These are phyloP conservation scores for Chinchilla lanigera DNA, from an alignment of 2,113 vertebrate species.

Conservation along the genomic window DNA sequence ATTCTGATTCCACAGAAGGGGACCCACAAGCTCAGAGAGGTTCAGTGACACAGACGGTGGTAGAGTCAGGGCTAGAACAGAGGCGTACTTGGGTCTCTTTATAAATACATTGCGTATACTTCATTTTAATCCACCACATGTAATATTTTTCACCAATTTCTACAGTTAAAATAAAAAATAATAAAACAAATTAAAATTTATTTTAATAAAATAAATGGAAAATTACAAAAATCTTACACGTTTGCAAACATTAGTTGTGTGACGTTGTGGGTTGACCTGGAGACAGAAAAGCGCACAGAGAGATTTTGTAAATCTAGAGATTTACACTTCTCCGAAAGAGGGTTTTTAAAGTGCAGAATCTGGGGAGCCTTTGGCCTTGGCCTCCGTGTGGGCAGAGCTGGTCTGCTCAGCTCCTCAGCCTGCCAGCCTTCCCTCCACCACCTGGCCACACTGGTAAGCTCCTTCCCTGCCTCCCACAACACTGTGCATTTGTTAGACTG, in stretches of 20 bases:
- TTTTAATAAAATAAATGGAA: not conserved
- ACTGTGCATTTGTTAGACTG: not conserved
- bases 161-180: not conserved
- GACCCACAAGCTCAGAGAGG: not conserved
- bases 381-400: not conserved
- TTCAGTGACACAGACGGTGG: not conserved
- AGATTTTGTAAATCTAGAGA: too few relatives aligned
- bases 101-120: not conserved
- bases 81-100: not conserved
- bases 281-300: not conserved
- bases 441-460: not conserved
- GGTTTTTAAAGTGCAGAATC: not conserved
- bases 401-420: not conserved
- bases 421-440: not conserved
- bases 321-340: not conserved
- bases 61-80: not conserved
- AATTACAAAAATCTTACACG: not conserved
- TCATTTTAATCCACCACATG: not conserved
- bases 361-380: not conserved
- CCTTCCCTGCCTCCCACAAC: not conserved
- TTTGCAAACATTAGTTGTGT: not conserved
- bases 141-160: conserved; percentile 23
- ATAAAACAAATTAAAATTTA: too few relatives aligned
- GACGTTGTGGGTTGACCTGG: not conserved
- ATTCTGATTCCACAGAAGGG: conserved; percentile 13